Percentiles rank a stretch among this genome's conserved stretches.
phyloP scores from a whole-genome alignment of 1,140 invertebrate genomes.

The Drosophila watanabei region DNA sequence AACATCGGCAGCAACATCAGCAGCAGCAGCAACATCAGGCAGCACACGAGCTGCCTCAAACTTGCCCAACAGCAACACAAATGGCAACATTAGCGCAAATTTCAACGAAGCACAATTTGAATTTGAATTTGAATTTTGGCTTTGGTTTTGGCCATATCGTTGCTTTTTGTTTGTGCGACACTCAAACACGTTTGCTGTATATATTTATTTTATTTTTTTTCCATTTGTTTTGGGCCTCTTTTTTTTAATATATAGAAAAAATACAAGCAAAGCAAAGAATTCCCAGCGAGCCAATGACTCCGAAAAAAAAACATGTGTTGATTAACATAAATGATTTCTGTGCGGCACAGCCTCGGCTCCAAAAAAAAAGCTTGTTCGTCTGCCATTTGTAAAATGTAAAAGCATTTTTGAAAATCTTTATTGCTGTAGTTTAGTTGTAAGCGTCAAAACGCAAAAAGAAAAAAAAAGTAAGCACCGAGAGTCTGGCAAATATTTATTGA shows the following conservation, averaged over 20 bases:
- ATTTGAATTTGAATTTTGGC: conserved; percentile 65
- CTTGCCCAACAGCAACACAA: conserved; percentile 67
- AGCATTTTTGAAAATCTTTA: conserved; percentile 67
- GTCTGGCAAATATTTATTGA: conserved; percentile 76
- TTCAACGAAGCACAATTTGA: conserved; percentile 79
- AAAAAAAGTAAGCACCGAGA: conserved; percentile 8
- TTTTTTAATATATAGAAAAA: conserved; percentile 72
- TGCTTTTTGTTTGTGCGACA: conserved; percentile 63
- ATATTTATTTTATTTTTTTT: conserved; percentile 69
- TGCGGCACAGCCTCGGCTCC: conserved; percentile 22
- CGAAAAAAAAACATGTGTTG: conserved; percentile 73
- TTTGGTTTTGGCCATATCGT: conserved; percentile 12
- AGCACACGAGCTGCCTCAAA: conserved; percentile 56
- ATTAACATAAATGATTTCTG: conserved; percentile 83
- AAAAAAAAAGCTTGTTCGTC: conserved; percentile 40
- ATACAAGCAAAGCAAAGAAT: conserved; percentile 49
- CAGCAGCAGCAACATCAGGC: conserved; percentile 22
- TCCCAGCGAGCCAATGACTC: conserved; percentile 74
- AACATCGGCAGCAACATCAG: conserved; percentile 48
- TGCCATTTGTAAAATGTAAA: conserved; percentile 59
- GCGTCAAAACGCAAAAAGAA: conserved; percentile 65
- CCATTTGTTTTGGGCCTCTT: conserved; percentile 72
- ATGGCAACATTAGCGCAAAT: conserved; percentile 81
- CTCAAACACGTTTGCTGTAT: conserved; percentile 75
- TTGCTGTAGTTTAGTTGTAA: conserved; percentile 44